phyloP scores from a whole-genome alignment of 2,888 invertebrate species.

The Kryphioiulus occultus region DNA sequence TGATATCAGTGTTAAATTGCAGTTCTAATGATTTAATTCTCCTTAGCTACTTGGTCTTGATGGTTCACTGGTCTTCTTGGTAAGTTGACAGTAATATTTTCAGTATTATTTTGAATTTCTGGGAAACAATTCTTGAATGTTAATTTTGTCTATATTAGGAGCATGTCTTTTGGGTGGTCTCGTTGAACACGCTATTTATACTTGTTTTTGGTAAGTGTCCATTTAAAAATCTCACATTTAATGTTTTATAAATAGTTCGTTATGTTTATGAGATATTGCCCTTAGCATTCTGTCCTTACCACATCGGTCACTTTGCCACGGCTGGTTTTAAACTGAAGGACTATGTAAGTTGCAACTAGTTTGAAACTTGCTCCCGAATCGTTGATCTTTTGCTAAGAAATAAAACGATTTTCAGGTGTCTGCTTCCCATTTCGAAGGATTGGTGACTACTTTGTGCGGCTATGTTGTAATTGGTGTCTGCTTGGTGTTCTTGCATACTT shows the following conservation, averaged over 20 bases:
- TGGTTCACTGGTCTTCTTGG: constrained; percentile 92
- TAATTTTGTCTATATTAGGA: constrained; percentile 69
- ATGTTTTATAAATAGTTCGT: neutral
- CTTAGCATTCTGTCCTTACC: constrained; percentile 91
- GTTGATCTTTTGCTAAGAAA: neutral
- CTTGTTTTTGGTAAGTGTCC: constrained; percentile 76
- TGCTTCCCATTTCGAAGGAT: constrained; percentile 88
- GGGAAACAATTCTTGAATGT: neutral
- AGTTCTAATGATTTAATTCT: constrained; percentile 33
- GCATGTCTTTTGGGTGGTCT: constrained; percentile 99
- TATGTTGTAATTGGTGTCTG: constrained; percentile 88
- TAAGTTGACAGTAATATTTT: constrained; percentile 53
- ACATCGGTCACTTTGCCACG: constrained; percentile 87
- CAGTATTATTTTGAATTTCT: too few relatives aligned
- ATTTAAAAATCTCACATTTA: neutral
- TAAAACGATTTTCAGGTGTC: constrained; percentile 66
- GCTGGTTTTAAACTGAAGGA: constrained; percentile 74
- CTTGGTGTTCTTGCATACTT: constrained; percentile 82
- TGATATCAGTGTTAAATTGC: neutral
- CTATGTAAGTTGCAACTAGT: constrained; percentile 58
- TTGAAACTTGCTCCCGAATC: neutral
- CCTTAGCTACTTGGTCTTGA: constrained; percentile 87
- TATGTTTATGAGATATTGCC: constrained; percentile 51
- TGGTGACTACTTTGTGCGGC: constrained; percentile 90
- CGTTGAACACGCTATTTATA: constrained; percentile 94